These are phyloP conservation scores for Ichneumoninae sp. DNA, from an alignment of 2,888 invertebrate species.

Conservation along the genomic window DNA sequence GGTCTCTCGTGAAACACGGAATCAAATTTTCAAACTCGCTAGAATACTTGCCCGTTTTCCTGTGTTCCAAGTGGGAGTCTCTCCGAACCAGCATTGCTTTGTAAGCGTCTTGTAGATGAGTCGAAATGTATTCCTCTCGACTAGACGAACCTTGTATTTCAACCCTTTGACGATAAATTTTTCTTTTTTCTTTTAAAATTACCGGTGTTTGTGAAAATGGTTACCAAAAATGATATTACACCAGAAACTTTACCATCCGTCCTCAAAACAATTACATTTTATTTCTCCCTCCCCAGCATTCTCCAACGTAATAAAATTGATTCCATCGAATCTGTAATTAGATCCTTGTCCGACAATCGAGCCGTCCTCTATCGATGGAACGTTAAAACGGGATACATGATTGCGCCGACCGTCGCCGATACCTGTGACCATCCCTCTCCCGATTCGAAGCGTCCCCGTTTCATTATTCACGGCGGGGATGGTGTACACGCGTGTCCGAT, in stretches of 20 bases:
- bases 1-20: not conserved
- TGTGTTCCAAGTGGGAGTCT: not conserved
- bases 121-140: not conserved
- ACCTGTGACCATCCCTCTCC: conserved; percentile 42
- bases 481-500: conserved; percentile 42
- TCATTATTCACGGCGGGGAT: conserved; percentile 54
- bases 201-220: not conserved
- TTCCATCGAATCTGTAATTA: not conserved
- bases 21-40: not conserved
- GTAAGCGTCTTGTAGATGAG: not conserved
- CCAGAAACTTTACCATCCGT: not conserved
- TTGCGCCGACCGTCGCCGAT: conserved; percentile 25
- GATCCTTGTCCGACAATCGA: conserved; percentile 22
- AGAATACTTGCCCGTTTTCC: not conserved
- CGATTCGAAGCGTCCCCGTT: conserved; percentile 43
- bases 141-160: not conserved
- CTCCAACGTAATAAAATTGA: not conserved
- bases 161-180: not conserved
- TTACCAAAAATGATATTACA: not conserved
- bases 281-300: not conserved
- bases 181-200: not conserved
- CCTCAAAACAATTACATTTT: not conserved
- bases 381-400: conserved; percentile 19
- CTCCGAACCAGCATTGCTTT: not conserved
- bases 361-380: conserved; percentile 43